Evolutionary conservation across 2,113 vertebrate species (phyloP).

Genomic region (Cygnus atratus): DNA sequence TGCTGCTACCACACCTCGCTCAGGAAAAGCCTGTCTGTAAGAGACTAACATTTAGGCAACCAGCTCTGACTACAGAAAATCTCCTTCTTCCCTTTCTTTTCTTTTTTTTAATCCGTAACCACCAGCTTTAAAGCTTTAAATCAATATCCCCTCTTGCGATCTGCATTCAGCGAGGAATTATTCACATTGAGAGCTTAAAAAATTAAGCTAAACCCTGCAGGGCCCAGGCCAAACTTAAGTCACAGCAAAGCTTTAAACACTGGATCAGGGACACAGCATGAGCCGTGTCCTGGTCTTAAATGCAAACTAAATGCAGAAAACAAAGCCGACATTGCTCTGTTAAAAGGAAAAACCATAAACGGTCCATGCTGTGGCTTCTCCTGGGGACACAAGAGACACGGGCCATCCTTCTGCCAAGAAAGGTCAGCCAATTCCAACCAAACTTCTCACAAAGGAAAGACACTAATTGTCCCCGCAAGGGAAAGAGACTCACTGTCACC

Average conservation of each 20-base stretch:
- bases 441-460: constrained; percentile 6
- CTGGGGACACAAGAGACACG: constrained; percentile 45
- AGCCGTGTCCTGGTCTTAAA: constrained; percentile 53
- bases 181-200: constrained; percentile 69
- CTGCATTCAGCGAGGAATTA: constrained; percentile 68
- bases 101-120: constrained; percentile 63
- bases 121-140: constrained; percentile 73
- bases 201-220: constrained; percentile 68
- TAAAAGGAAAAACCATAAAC: constrained; percentile 53
- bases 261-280: constrained; percentile 64
- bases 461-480: constrained; percentile 18
- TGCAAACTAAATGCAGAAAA: constrained; percentile 64
- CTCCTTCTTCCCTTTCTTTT: background rate
- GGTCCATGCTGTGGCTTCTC: constrained; percentile 39
- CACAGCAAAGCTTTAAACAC: constrained; percentile 67
- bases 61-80: constrained; percentile 60
- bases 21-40: constrained; percentile 53
- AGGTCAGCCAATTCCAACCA: constrained; percentile 48
- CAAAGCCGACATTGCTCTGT: constrained; percentile 27
- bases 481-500: constrained; percentile 2
- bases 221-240: constrained; percentile 68
- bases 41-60: constrained; percentile 53
- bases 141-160: constrained; percentile 69
- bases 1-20: background rate
- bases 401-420: background rate